Percentiles rank a stretch among this genome's conserved stretches.
phyloP scores from a whole-genome alignment of 1,140 invertebrate genomes.

The Drosophila kikkawai region DNA sequence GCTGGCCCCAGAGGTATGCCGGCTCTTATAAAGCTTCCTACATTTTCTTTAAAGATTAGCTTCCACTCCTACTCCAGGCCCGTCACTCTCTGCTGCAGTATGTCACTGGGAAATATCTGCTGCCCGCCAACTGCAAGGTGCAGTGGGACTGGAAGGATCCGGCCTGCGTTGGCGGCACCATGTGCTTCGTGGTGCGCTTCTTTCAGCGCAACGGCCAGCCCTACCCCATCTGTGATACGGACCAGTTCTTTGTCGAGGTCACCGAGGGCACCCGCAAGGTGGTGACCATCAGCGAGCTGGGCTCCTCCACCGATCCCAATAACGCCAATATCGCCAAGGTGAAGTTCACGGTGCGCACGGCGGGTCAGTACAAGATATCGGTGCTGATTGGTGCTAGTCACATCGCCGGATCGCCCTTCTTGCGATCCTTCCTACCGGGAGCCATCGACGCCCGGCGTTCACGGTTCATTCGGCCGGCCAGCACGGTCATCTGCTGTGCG shows the following conservation, averaged over 20 bases:
- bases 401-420: constrained; percentile 88
- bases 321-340: constrained; percentile 94
- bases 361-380: constrained; percentile 94
- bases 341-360: constrained; percentile 95
- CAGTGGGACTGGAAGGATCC: constrained; percentile 94
- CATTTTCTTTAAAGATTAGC: too few species aligned
- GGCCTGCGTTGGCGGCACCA: constrained; percentile 93
- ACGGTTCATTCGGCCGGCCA: constrained; percentile 93
- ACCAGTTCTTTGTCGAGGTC: constrained; percentile 94
- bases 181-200: constrained; percentile 95
- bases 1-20: constrained; percentile 88
- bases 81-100: constrained; percentile 95
- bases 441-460: constrained; percentile 93
- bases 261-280: constrained; percentile 93
- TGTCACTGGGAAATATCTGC: constrained; percentile 95
- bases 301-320: constrained; percentile 93
- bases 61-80: constrained; percentile 82
- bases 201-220: constrained; percentile 96
- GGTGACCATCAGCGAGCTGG: constrained; percentile 93
- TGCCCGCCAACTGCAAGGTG: constrained; percentile 93
- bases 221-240: constrained; percentile 96
- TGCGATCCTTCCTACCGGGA: constrained; percentile 88
- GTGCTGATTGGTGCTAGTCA: constrained; percentile 90
- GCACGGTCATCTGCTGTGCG: constrained; percentile 93
- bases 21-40: not conserved